A percentile compares a stretch with the other conserved stretches of the same genome.
Conservation (phyloP, 2,797 vertebrate species). For the Falco columbarius region DNA sequence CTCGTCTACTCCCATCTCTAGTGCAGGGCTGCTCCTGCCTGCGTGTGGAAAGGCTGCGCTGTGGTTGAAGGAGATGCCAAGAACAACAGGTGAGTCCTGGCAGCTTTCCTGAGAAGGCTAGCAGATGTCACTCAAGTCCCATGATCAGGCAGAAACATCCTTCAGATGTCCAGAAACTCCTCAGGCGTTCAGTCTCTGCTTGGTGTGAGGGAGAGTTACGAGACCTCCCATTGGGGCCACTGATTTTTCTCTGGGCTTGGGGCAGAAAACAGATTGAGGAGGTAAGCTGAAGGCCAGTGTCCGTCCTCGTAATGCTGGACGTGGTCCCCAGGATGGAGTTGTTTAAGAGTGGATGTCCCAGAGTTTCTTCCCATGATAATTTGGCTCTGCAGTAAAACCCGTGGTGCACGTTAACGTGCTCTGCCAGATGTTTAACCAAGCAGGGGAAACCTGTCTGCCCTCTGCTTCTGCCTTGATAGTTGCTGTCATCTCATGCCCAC, state of each 20-base stretch:
- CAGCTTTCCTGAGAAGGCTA: background rate
- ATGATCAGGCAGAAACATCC: background rate
- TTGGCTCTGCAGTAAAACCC: background rate
- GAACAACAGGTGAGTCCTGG: background rate
- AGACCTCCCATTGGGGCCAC: rapidly evolving
- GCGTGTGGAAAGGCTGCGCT: rapidly evolving
- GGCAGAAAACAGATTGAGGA: rapidly evolving
- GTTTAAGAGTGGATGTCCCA: background rate
- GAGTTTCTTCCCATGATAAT: rapidly evolving
- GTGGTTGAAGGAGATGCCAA: background rate
- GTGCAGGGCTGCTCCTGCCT: background rate
- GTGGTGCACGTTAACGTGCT: background rate
- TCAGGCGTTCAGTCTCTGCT: background rate
- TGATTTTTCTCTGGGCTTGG: background rate
- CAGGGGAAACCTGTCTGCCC: background rate
- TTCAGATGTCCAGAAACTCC: background rate
- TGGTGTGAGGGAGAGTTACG: background rate
- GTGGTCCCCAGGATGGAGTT: background rate
- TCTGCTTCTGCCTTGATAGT: background rate
- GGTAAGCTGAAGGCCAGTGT: background rate
- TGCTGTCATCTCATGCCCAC: rapidly evolving
- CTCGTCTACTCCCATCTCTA: background rate
- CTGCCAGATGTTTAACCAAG: background rate
- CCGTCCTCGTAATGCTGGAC: rapidly evolving
- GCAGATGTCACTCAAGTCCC: rapidly evolving